These are phyloP conservation scores for Mirounga angustirostris DNA, from an alignment of 2,113 vertebrate genomes.

Conservation along the genomic window DNA sequence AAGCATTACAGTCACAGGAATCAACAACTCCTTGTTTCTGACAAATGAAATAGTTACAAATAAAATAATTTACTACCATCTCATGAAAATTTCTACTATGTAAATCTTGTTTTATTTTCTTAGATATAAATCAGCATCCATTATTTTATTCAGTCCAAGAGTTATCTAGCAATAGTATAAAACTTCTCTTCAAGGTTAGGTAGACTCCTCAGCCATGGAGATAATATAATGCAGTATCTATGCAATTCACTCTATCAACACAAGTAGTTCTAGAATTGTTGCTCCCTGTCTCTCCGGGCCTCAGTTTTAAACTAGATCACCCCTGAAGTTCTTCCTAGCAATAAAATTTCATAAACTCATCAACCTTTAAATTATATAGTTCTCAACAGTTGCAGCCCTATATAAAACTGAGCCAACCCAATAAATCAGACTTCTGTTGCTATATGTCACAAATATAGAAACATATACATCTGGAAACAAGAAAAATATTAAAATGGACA, in stretches of 20 bases:
- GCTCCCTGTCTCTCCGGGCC: too few relatives aligned
- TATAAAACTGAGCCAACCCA: conserved; percentile 34
- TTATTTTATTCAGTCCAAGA: not conserved
- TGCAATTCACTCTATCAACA: too few relatives aligned
- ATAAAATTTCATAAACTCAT: conserved; percentile 31
- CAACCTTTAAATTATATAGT: conserved; percentile 29
- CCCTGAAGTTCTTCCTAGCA: not conserved
- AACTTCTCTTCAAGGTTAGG: too few relatives aligned
- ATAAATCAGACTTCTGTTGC: not conserved
- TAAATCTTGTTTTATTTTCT: conserved; percentile 4
- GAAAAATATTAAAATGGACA: conserved; percentile 18
- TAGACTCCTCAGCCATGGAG: too few relatives aligned
- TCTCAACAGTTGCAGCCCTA: not conserved
- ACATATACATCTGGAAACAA: not conserved
- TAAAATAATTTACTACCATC: not conserved
- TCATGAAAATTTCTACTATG: not conserved
- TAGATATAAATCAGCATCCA: not conserved
- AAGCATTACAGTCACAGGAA: not conserved
- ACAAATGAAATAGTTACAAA: not conserved
- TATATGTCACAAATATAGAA: conserved; percentile 1
- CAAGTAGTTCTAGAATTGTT: too few relatives aligned
- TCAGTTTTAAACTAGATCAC: not conserved
- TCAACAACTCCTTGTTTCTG: not conserved
- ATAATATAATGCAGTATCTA: too few relatives aligned
- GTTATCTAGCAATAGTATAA: too few relatives aligned